Evolutionary conservation across 2,113 vertebrate genomes (phyloP), one percentile per base, ranked within the genome.

Genomic region (Sterrhoptilus dennistouni): DNA sequence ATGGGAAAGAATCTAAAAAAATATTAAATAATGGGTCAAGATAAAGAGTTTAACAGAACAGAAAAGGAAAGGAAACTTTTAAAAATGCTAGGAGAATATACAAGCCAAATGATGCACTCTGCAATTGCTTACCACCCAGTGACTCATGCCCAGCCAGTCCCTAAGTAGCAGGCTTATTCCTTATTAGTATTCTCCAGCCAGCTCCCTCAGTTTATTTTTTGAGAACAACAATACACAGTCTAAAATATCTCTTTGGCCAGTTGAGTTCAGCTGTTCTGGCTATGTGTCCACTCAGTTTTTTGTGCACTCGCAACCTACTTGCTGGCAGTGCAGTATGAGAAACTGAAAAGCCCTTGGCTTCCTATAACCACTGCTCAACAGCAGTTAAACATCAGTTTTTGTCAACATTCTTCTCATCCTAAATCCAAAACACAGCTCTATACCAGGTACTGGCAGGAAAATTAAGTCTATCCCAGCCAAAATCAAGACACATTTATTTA

Each of bases 11-110:
- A 65, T 22, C 5, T 50, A 71, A 52, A 52, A 64, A 71, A 59
- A 23, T 1, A 21, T 29, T 52, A 44, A 65, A 59, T 21, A 18
- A 40, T 52, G 11, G 6, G 6, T 57, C 0, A 0, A 44, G 11
- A 45, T 21, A 38, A 59, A 14, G 19, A 53, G 5, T 35, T 60
- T 53, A 59, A 45, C 20, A 65, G 20, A 8, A 52, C 16, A 38
- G 8, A 59, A 79, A 53, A 52, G 5, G 18, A 79, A 52, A 6
- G 4, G 12, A 31, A 79, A 45, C 47, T 59, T 28, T 16, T 40
- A 38, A 52, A 64, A 78, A 59, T 25, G 4, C 6, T 57, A 45
- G 40, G 68, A 38, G 16, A 72, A 47, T 31, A 29, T 23, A 59
- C 21, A 59, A 79, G 33, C 29, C 12, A 59, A 72, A 6, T 19